Evolutionary conservation across 64 coral and sea anemone species (phyloP).

Genomic region (Orbicella faveolata): DNA sequence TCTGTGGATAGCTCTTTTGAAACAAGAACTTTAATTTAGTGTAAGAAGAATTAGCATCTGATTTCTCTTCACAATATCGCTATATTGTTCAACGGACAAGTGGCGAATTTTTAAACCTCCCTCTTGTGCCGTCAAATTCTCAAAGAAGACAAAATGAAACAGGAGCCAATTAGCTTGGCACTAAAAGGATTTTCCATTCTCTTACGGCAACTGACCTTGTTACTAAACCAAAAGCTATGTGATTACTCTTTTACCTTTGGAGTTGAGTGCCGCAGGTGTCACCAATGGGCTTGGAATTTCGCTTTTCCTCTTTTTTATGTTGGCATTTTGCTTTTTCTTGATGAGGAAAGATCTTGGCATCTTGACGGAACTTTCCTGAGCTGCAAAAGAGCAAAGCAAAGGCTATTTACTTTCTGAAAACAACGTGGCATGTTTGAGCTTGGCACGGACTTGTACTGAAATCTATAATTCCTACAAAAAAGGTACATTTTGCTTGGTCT

Average conservation of each 20-base stretch:
- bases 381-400: slow-evolving; percentile 19
- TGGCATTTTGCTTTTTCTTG: background rate
- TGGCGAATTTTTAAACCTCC: too few relatives aligned
- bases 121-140: too few relatives aligned
- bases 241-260: background rate
- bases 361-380: background rate
- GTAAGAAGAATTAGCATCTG: too few relatives aligned
- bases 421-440: slow-evolving; percentile 1
- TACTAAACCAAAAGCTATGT: too few relatives aligned
- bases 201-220: too few relatives aligned
- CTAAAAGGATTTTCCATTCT: too few relatives aligned
- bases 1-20: too few relatives aligned
- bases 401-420: background rate
- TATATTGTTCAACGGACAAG: too few relatives aligned
- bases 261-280: background rate
- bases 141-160: too few relatives aligned
- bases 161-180: too few relatives aligned
- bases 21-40: too few relatives aligned
- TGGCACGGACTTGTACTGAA: background rate
- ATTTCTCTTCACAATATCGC: too few relatives aligned
- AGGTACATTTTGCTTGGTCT: background rate
- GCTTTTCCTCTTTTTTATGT: background rate
- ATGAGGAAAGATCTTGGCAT: slow-evolving; percentile 33
- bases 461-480: background rate
- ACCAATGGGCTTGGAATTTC: background rate